These are phyloP conservation scores for Scaptomyza polygonia DNA, from an alignment of 2,888 invertebrate species.

Conservation along the genomic window DNA sequence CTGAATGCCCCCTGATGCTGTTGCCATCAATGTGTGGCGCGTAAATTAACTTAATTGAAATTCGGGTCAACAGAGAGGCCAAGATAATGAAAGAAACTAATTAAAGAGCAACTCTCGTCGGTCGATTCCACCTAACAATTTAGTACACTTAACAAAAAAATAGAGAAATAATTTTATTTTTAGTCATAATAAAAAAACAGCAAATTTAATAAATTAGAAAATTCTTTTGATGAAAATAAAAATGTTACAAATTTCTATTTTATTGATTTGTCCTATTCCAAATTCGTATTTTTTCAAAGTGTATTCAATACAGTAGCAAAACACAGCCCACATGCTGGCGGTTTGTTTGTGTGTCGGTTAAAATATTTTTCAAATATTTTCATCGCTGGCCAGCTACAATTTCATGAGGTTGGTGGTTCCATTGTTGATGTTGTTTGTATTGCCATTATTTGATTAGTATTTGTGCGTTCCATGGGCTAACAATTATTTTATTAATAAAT, in stretches of 20 bases:
- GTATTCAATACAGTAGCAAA: conserved; percentile 3
- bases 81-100: conserved; percentile 84
- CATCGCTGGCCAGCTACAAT: conserved; percentile 44
- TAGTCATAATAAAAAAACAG: too few species aligned
- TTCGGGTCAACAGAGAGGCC: conserved; percentile 85
- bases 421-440: conserved; percentile 37
- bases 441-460: conserved; percentile 68
- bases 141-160: conserved; percentile 1
- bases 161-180: too few species aligned
- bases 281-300: neutral
- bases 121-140: conserved; percentile 7
- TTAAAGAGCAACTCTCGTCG: conserved; percentile 78
- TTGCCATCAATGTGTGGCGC: conserved; percentile 50
- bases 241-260: too few species aligned
- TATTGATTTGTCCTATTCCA: neutral
- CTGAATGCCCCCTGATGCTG: conserved; percentile 29
- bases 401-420: conserved; percentile 37
- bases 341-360: conserved; percentile 55
- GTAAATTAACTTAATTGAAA: conserved; percentile 84
- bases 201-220: too few species aligned
- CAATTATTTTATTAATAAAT: conserved; percentile 77
- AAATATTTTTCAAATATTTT: conserved; percentile 77
- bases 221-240: too few species aligned
- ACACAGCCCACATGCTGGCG: conserved; percentile 56
- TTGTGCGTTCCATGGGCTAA: conserved; percentile 53